These are phyloP conservation scores for Oreortyx pictus DNA, from an alignment of 2,797 vertebrate genomes.

Conservation along the genomic window DNA sequence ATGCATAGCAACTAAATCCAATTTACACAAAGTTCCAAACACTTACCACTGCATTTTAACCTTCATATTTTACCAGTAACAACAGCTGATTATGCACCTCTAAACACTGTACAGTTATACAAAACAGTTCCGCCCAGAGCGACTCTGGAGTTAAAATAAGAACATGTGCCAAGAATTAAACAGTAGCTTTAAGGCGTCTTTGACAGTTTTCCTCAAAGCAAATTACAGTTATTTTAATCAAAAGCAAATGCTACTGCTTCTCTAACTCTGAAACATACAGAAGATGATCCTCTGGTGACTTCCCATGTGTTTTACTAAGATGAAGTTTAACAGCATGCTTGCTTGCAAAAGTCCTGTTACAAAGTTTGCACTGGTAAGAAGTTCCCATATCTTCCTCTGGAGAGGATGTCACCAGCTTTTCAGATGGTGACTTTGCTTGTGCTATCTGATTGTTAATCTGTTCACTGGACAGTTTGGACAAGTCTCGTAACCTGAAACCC, in stretches of 20 bases:
- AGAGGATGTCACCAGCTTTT: slow-evolving; percentile 91
- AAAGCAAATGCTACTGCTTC: slow-evolving; percentile 92
- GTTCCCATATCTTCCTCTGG: slow-evolving; percentile 89
- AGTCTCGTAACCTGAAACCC: slow-evolving; percentile 96
- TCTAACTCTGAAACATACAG: slow-evolving; percentile 96
- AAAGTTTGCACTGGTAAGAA: slow-evolving; percentile 97
- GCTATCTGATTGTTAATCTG: slow-evolving; percentile 94
- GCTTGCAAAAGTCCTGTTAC: slow-evolving; percentile 99
- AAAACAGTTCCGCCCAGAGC: slow-evolving; percentile 83
- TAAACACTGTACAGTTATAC: slow-evolving; percentile 90
- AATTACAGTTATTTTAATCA: slow-evolving; percentile 75
- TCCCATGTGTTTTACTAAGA: slow-evolving; percentile 99
- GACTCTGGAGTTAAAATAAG: slow-evolving; percentile 81
- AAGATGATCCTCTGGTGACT: slow-evolving; percentile 98
- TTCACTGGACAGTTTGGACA: slow-evolving; percentile 95
- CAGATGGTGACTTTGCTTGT: slow-evolving; percentile 93
- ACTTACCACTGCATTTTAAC: slow-evolving; percentile 93
- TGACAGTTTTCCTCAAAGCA: slow-evolving; percentile 87
- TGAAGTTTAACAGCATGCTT: slow-evolving; percentile 99
- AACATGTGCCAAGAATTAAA: slow-evolving; percentile 93
- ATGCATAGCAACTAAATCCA: slow-evolving; percentile 91
- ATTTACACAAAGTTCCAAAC: slow-evolving; percentile 96
- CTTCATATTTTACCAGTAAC: slow-evolving; percentile 92
- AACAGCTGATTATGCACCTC: slow-evolving; percentile 88
- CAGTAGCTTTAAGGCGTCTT: slow-evolving; percentile 94